Evolutionary conservation across 1,140 invertebrate species (phyloP), one percentile per base, ranked within the genome.

Genomic region (Ectropis grisescens): DNA sequence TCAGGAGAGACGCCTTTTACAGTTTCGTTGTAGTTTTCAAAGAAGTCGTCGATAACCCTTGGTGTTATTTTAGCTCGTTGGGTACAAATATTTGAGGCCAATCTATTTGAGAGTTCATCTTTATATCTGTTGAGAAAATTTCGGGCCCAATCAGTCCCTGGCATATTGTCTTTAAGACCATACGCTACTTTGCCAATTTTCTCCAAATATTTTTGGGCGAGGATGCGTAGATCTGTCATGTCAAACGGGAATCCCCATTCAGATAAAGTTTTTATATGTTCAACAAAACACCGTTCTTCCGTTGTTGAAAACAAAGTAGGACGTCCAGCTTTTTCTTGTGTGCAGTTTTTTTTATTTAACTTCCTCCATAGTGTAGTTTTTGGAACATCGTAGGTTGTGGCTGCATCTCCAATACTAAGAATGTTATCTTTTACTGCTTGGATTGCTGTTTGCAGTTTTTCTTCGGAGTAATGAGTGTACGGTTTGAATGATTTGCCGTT

Each of bases 201-300:
- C n/a, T 41, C 30, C 11, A 41, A 13, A 19, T 30, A 41, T 29
- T 27, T 32, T 28, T 39, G 37, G 4, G 37, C 37, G 15, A 27
- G 33, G 11, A 40, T 13, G 2, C 38, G 25, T 6, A 35, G 27
- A 11, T 41, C 39, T 11, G 24, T 30, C 1, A 13, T 11, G 29
- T 41, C 39, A 19, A 41, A 24, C 8, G 33, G 39, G 11, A 41
- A 41, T 12, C 32, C 39, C 39, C 39, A 41, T 8, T 28, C 2
- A 11, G 14, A 24, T n/a, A 33, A 13, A 10, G 22, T 10, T 27
- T 16, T n/a, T 28, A 32, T 26, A 9, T 28, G n/a, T 30, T 30
- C 9, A 1, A 37, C 11, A 11, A 39, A 39, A 5, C 24, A 8
- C 2, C 13, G 27, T 16, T 39, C 37, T 33, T 39, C 30, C 2